A percentile compares a stretch with the other conserved stretches of the same genome.
phyloP scores from a whole-genome alignment of 2,797 vertebrate species.

The Premnoplex brunnescens region DNA sequence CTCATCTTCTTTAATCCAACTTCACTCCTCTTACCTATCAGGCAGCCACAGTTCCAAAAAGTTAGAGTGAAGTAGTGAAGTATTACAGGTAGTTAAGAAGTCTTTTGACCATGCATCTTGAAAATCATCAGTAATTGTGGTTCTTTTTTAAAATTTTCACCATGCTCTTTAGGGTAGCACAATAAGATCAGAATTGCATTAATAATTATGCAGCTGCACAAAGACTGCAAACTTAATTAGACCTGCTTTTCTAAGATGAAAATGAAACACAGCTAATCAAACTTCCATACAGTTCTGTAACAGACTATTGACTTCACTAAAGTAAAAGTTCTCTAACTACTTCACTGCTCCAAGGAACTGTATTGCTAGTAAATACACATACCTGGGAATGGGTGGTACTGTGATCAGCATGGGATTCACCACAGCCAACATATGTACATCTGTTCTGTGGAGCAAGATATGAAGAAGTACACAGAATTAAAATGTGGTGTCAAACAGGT shows the following conservation, averaged over 20 bases:
- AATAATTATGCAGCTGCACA: no score
- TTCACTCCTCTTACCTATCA: no score
- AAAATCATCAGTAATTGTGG: no score
- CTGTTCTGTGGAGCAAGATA: slow-evolving; percentile 81
- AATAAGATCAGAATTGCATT: no score
- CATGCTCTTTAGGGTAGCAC: no score
- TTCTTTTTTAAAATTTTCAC: no score
- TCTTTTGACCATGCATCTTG: no score
- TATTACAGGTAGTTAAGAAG: no score
- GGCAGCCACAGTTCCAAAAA: no score
- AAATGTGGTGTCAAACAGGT: background rate
- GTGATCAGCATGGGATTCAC: slow-evolving; percentile 95
- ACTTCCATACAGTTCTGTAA: background rate
- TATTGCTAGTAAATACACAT: background rate
- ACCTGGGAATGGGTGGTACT: slow-evolving; percentile 99
- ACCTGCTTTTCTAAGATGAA: background rate
- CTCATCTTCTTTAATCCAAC: no score
- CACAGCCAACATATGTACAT: slow-evolving; percentile 95
- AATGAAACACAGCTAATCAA: background rate
- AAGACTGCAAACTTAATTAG: background rate
- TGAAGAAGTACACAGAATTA: background rate
- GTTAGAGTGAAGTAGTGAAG: no score
- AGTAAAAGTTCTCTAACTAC: background rate
- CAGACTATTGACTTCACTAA: background rate
- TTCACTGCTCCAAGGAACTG: background rate